Percentiles rank a stretch among this genome's conserved stretches.
phyloP scores from a whole-genome alignment of 2,888 invertebrate species.

The Dasysyrphus tricinctus region DNA sequence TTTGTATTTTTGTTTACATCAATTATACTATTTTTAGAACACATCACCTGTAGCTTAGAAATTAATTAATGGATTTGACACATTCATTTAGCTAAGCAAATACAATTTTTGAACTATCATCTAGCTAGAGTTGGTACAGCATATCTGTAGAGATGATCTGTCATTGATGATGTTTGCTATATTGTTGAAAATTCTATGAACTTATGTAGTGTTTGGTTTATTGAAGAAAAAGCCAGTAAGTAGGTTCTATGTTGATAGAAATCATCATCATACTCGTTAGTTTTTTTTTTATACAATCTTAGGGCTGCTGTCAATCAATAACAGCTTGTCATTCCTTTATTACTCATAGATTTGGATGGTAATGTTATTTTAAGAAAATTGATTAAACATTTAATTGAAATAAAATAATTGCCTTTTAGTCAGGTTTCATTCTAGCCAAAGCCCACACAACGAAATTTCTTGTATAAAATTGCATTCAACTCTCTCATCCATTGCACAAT shows the following conservation, averaged over 20 bases:
- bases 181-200: slow-evolving; percentile 8
- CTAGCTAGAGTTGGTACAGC: neutral
- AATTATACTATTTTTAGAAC: slow-evolving; percentile 31
- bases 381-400: neutral
- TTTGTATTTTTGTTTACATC: slow-evolving; percentile 17
- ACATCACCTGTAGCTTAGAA: neutral
- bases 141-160: neutral
- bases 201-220: neutral
- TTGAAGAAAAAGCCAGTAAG: neutral
- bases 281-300: neutral
- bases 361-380: neutral
- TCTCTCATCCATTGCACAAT: too few species aligned
- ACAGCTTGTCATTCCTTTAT: neutral
- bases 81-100: slow-evolving; percentile 20
- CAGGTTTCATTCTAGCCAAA: neutral
- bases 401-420: neutral
- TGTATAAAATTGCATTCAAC: too few species aligned
- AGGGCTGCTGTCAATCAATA: neutral
- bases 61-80: slow-evolving; percentile 21
- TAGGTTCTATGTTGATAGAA: neutral
- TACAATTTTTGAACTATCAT: neutral
- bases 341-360: neutral
- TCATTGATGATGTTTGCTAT: slow-evolving; percentile 21
- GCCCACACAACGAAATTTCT: too few species aligned
- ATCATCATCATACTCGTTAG: neutral